A percentile compares a stretch with the other conserved stretches of the same genome.
Evolutionary conservation across 2,113 vertebrate species (phyloP).

Genomic region (Bothrops jararaca): DNA sequence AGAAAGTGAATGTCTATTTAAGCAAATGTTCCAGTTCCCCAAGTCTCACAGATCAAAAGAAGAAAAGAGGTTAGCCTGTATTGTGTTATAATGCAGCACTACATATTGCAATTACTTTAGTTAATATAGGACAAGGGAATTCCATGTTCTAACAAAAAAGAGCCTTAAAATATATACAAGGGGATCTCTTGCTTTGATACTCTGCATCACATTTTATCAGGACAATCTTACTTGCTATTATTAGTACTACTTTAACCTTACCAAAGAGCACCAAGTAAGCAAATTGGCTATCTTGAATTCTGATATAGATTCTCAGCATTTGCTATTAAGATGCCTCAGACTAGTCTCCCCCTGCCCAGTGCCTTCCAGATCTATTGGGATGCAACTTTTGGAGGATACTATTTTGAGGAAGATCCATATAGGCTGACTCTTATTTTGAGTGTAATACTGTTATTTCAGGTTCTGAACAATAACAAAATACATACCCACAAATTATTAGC

Average conservation of each 20-base stretch:
- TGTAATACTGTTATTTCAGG: background rate
- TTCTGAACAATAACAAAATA: background rate
- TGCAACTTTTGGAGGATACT: background rate
- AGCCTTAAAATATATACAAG: background rate
- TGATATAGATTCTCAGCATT: background rate
- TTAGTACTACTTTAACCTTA: background rate
- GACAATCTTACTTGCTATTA: background rate
- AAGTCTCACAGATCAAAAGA: background rate
- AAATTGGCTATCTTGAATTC: constrained; percentile 16
- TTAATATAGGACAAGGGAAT: constrained; percentile 10
- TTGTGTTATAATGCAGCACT: constrained; percentile 4
- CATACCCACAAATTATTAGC: background rate
- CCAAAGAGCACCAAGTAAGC: background rate
- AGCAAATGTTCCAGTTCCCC: constrained; percentile 1
- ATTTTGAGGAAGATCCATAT: background rate
- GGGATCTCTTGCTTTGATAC: background rate
- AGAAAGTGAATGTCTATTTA: constrained; percentile 1
- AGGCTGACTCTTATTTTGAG: background rate
- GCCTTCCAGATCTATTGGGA: background rate
- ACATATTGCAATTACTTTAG: constrained; percentile 10
- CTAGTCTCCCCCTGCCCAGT: background rate
- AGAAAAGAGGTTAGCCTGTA: background rate
- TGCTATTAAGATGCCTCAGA: constrained; percentile 25
- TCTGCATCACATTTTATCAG: background rate
- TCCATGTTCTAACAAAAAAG: constrained; percentile 1